Evolutionary conservation across 2,888 invertebrate species (phyloP).

Genomic region (Euzetes globulus): DNA sequence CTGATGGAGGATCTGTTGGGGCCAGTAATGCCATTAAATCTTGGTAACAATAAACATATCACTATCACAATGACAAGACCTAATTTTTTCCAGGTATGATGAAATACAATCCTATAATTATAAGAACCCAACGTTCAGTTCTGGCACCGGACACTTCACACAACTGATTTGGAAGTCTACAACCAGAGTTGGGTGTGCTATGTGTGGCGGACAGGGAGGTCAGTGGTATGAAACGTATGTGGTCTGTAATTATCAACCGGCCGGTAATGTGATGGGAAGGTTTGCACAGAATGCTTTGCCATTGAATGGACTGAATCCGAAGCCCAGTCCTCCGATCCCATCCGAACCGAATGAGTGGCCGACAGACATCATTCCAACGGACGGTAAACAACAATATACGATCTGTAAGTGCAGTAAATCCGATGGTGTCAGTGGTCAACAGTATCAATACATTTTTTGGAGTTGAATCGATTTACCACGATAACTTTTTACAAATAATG

Average conservation of each 20-base stretch:
- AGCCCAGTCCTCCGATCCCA: too few species aligned
- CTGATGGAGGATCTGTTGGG: background rate
- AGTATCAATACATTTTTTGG: too few species aligned
- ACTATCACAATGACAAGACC: too few species aligned
- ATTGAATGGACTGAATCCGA: background rate
- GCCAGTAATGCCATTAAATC: background rate
- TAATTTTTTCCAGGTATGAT: too few species aligned
- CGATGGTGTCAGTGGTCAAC: too few species aligned
- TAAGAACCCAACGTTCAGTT: background rate
- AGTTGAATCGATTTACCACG: too few species aligned
- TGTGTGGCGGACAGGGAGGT: background rate
- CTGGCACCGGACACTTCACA: background rate
- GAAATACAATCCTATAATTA: background rate
- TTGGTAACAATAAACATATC: background rate
- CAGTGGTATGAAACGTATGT: slow-evolving; percentile 15
- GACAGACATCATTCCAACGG: too few species aligned
- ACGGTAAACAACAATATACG: too few species aligned
- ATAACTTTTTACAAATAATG: too few species aligned
- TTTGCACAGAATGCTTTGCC: slow-evolving; percentile 20
- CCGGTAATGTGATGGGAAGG: slow-evolving; percentile 30
- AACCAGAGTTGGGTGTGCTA: background rate
- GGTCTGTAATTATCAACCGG: background rate
- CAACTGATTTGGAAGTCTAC: background rate
- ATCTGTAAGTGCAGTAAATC: too few species aligned
- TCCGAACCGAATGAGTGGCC: too few species aligned